Evolutionary conservation across 1,140 invertebrate genomes (phyloP).

Genomic region (Chironomus striatipennis): DNA sequence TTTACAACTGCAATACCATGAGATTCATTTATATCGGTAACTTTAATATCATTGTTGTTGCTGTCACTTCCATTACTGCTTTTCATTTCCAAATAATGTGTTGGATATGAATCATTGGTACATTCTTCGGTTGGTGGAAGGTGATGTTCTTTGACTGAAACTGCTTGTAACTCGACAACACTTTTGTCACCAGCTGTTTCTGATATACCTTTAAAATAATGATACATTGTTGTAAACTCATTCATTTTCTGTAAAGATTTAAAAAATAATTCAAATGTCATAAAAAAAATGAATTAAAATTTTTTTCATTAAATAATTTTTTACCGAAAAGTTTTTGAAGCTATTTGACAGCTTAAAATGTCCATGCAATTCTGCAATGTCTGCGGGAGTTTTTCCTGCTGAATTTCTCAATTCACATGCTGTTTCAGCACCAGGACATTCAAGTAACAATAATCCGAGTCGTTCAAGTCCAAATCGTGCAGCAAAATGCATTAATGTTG

Average conservation of each 20-base stretch:
- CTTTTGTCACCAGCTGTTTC: constrained; percentile 33
- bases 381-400: constrained; percentile 68
- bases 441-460: constrained; percentile 68
- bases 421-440: constrained; percentile 70
- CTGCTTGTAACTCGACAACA: not conserved
- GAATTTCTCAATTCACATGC: constrained; percentile 70
- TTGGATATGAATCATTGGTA: not conserved
- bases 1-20: constrained; percentile 33
- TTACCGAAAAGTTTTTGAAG: constrained; percentile 66
- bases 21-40: constrained; percentile 25
- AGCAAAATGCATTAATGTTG: constrained; percentile 80
- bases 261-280: not conserved
- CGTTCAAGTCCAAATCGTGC: constrained; percentile 76
- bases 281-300: constrained; percentile 12
- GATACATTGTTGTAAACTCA: constrained; percentile 74
- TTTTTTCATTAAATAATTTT: constrained; percentile 25
- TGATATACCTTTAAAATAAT: constrained; percentile 70
- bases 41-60: constrained; percentile 32
- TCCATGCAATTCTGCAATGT: constrained; percentile 64
- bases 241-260: constrained; percentile 51
- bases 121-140: not conserved
- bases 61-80: constrained; percentile 37
- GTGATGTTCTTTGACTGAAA: constrained; percentile 25
- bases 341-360: constrained; percentile 61
- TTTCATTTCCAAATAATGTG: constrained; percentile 40